A percentile compares a stretch with the other conserved stretches of the same genome.
phyloP scores from a whole-genome alignment of 92 coral and sea anemone species.

The Palythoa grandis region DNA sequence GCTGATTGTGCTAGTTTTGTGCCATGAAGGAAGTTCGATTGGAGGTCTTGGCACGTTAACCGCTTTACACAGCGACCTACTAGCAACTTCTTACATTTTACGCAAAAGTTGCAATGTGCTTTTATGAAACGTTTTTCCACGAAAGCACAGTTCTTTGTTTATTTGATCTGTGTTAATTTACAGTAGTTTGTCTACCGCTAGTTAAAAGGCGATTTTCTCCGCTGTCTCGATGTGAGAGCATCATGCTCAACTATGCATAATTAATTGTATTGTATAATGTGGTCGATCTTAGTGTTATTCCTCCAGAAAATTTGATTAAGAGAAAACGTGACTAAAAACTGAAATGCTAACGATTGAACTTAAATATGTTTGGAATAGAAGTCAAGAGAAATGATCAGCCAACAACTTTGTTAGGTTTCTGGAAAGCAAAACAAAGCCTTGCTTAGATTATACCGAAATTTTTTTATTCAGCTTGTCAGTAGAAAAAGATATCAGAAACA shows the following conservation, averaged over 20 bases:
- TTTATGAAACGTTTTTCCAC: not conserved
- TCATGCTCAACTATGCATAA: slow-evolving; percentile 34
- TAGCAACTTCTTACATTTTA: not conserved
- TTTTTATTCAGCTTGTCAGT: slow-evolving; percentile 2
- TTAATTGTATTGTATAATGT: slow-evolving; percentile 11
- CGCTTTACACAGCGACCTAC: not conserved
- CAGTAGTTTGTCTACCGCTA: not conserved
- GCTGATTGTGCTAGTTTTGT: no score
- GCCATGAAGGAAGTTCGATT: not conserved
- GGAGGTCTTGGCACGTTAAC: not conserved
- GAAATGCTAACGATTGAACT: slow-evolving; percentile 3
- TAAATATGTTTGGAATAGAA: slow-evolving; percentile 31
- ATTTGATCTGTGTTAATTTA: not conserved
- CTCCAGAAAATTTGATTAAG: slow-evolving; percentile 8
- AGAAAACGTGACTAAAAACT: slow-evolving; percentile 34
- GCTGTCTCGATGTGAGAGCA: not conserved
- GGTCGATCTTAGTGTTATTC: slow-evolving; percentile 1
- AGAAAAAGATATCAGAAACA: slow-evolving; percentile 41
- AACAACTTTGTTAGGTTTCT: not conserved
- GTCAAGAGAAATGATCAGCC: not conserved
- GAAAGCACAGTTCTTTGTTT: not conserved
- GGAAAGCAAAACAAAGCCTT: slow-evolving; percentile 21
- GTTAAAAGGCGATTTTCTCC: not conserved
- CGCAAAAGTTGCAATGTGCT: not conserved
- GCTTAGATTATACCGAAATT: slow-evolving; percentile 9